These are phyloP conservation scores for Bathynomus jamesi DNA, from an alignment of 1,140 invertebrate genomes.

Conservation along the genomic window DNA sequence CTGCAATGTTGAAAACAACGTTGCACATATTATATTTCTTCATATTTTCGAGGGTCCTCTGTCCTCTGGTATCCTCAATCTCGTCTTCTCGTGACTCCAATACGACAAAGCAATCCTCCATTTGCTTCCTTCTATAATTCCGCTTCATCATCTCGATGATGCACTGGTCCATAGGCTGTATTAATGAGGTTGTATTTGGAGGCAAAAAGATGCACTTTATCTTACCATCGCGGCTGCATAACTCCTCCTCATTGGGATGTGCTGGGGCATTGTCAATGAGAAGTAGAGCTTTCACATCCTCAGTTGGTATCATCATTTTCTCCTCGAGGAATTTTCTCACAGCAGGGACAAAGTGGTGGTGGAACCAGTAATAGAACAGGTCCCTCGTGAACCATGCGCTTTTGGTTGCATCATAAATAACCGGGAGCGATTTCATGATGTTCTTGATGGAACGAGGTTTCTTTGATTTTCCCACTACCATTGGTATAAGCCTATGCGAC, in stretches of 20 bases:
- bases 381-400: too few relatives aligned
- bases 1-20: too few relatives aligned
- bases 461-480: constrained; percentile 7
- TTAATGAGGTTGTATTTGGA: neutral
- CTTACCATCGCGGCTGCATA: neutral
- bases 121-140: too few relatives aligned
- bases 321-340: constrained; percentile 7
- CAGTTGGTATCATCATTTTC: neutral
- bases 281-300: constrained; percentile 7
- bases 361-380: constrained; percentile 5
- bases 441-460: neutral
- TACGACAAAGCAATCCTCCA: too few relatives aligned
- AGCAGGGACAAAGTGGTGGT: constrained; percentile 2
- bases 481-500: constrained; percentile 1
- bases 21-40: too few relatives aligned
- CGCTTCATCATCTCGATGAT: too few relatives aligned
- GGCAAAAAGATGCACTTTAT: neutral
- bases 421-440: neutral
- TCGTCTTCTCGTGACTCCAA: too few relatives aligned
- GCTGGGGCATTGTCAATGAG: constrained; percentile 3
- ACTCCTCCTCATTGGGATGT: neutral
- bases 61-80: too few relatives aligned
- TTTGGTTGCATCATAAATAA: constrained; percentile 3
- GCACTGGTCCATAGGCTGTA: too few relatives aligned
- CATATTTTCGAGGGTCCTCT: too few relatives aligned